Percentiles rank a stretch among this genome's conserved stretches.
phyloP scores from a whole-genome alignment of 2,113 vertebrate genomes.

The Tauraco erythrolophus region DNA sequence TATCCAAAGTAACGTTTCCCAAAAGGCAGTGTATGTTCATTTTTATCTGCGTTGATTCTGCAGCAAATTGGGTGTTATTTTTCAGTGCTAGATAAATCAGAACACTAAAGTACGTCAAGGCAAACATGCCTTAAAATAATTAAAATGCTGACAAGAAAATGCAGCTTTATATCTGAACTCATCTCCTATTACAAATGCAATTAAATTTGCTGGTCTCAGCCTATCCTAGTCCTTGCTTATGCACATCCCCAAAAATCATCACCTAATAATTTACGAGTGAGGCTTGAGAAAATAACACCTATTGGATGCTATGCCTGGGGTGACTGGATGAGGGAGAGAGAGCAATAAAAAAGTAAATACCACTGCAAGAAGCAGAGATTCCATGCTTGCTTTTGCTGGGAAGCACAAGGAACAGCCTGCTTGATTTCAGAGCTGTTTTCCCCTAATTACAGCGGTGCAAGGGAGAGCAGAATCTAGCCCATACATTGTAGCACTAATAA shows the following conservation, averaged over 20 bases:
- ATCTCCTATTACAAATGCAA: background rate
- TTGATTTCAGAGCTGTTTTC: background rate
- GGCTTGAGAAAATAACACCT: background rate
- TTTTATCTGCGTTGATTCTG: background rate
- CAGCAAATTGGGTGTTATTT: background rate
- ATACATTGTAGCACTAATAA: background rate
- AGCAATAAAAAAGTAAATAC: background rate
- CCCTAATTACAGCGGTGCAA: background rate
- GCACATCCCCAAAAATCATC: background rate
- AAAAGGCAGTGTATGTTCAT: background rate
- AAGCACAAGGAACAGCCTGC: background rate
- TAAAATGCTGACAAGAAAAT: background rate
- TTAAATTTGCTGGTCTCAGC: background rate
- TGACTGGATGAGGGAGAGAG: background rate
- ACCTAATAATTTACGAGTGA: background rate
- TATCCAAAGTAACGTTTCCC: background rate
- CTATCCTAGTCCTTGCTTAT: background rate
- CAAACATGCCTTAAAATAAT: conserved; percentile 13
- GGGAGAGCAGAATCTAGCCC: background rate
- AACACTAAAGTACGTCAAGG: background rate
- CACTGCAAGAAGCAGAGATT: rapidly evolving
- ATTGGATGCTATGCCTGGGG: rapidly evolving
- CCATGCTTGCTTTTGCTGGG: rapidly evolving
- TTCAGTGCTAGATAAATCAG: background rate
- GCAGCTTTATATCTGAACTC: background rate